A percentile compares a stretch with the other conserved stretches of the same genome.
Conservation (phyloP, 1,140 invertebrate species). For the Periplaneta americana region DNA sequence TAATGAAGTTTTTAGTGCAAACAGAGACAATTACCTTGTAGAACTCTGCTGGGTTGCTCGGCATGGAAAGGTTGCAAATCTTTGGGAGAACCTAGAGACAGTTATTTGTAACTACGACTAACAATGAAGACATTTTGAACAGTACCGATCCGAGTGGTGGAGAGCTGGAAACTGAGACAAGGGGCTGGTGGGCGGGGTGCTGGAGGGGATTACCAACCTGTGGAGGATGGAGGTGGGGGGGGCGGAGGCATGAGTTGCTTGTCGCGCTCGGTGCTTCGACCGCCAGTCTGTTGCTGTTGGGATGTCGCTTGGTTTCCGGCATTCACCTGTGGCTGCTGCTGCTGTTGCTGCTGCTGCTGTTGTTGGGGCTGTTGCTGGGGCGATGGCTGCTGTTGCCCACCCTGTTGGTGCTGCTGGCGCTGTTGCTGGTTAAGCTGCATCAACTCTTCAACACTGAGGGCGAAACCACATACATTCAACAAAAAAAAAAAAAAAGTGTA, state of each 20-base stretch:
- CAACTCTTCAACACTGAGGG: constrained; percentile 15
- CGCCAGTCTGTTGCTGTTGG: background rate
- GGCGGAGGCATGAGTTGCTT: constrained; percentile 20
- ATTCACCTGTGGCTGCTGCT: background rate
- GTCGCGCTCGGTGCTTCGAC: background rate
- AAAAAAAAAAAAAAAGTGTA: background rate
- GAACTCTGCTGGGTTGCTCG: background rate
- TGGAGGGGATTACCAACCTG: constrained; percentile 15
- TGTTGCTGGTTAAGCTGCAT: constrained; percentile 13
- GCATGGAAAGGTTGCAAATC: background rate
- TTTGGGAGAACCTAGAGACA: constrained; percentile 1
- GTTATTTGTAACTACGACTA: background rate
- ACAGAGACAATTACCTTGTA: constrained; percentile 5
- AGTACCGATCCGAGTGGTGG: background rate
- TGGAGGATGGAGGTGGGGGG: constrained; percentile 16
- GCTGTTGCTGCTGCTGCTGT: background rate
- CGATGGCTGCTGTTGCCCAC: constrained; percentile 4
- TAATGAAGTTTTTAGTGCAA: background rate
- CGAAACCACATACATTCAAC: constrained; percentile 5
- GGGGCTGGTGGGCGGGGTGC: background rate
- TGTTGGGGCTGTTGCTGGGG: background rate
- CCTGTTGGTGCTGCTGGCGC: constrained; percentile 5
- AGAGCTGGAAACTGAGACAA: background rate
- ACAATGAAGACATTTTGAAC: background rate
- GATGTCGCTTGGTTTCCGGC: background rate